These are phyloP conservation scores for Dendrolimus kikuchii DNA, from an alignment of 1,140 invertebrate genomes.

Conservation along the genomic window DNA sequence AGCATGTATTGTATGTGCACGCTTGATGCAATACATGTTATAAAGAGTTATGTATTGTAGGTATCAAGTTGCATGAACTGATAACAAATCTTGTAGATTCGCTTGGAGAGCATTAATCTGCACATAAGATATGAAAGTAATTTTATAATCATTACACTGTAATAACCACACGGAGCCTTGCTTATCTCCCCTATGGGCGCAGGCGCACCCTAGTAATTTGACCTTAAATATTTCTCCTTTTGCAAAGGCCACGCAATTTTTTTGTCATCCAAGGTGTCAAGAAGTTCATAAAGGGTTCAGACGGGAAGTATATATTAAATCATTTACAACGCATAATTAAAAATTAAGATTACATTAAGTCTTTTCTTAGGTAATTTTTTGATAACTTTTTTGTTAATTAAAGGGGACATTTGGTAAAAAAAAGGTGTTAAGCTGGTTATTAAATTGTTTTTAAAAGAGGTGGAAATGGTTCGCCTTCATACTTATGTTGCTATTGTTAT, in stretches of 20 bases:
- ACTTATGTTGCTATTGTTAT: background rate
- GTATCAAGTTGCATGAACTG: too few relatives aligned
- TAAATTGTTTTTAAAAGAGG: constrained; percentile 32
- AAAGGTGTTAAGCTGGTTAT: constrained; percentile 42
- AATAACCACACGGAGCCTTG: background rate
- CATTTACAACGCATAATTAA: constrained; percentile 49
- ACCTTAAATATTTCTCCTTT: constrained; percentile 10
- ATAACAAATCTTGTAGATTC: too few relatives aligned
- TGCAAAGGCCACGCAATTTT: constrained; percentile 25
- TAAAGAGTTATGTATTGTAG: too few relatives aligned
- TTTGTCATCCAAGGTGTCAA: constrained; percentile 47
- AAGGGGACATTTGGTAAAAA: constrained; percentile 18
- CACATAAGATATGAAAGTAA: constrained; percentile 1
- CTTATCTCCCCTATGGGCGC: constrained; percentile 2
- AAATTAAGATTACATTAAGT: constrained; percentile 44
- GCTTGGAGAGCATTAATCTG: too few relatives aligned
- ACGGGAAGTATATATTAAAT: constrained; percentile 29
- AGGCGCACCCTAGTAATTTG: constrained; percentile 18
- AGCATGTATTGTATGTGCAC: too few relatives aligned
- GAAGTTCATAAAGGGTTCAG: constrained; percentile 33
- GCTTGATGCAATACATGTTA: too few relatives aligned
- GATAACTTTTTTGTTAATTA: constrained; percentile 24
- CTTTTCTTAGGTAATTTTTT: constrained; percentile 43
- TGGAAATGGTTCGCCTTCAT: background rate
- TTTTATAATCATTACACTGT: constrained; percentile 2